Evolutionary conservation across 53 echinoderm and acorn worm species (phyloP), one percentile per base, ranked within the genome.

Genomic region (Arbacia lixula): DNA sequence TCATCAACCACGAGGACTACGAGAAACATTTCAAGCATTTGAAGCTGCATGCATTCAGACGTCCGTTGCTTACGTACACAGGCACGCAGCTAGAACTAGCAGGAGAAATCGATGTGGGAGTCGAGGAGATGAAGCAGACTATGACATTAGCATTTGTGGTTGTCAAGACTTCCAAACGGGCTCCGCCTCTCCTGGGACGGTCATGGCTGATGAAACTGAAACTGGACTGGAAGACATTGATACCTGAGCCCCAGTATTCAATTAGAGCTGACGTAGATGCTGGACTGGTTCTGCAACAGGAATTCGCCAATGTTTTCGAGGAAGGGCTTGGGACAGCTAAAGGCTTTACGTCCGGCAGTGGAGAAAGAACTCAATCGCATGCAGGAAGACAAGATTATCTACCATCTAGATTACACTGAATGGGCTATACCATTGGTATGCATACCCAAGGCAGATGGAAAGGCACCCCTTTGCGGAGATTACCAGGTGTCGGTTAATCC

Each of bases 381-480:
- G 86, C 71, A 76, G 46, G 33, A 73, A 56, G 86, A 86, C 11
- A 76, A 60, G 20, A 67, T 86, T 30, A 73, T 86, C 4, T 55
- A 69, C 22, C 54, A 65, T 4, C 83, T 88, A 2, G 72, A 71
- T 33, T 83, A 35, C 75, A 86, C 69, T 63, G 85, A 90, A 4
- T 87, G 87, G 80, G 85, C 58, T 32, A 57, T 54, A 24, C 73
- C 83, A n/a, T 34, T 72, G 14, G 88, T 88, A 25, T 74, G 73
- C 32, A 62, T 84, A 12, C 73, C 60, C 20, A 84, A 88, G 21
- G 64, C 73, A 22, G 64, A 72, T 36, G 63, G 74, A 33, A 30
- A 29, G 62, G 26, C 28, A 39, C 14, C 21, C 12, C 62, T 62
- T 1, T 63, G 25, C 60, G 69, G 69, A 72, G 84, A 43, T 40